Evolutionary conservation across 2,888 invertebrate species (phyloP).

Genomic region (Philaethria dido): DNA sequence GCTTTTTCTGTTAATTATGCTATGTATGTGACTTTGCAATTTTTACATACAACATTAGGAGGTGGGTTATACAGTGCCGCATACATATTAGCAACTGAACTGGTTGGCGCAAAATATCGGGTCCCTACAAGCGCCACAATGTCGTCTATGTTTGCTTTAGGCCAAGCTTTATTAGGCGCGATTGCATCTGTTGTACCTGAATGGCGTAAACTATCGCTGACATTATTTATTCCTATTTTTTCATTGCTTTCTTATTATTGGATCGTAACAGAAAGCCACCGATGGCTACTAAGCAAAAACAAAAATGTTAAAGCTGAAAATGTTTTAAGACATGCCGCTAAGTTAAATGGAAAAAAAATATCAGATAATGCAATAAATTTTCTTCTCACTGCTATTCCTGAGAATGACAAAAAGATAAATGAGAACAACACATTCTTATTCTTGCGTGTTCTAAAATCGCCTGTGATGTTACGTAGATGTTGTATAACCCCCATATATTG

Average conservation of each 20-base stretch:
- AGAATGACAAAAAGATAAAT: conserved; percentile 50
- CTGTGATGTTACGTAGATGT: conserved; percentile 82
- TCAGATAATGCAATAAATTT: conserved; percentile 72
- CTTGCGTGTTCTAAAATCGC: conserved; percentile 78
- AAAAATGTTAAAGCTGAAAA: conserved; percentile 84
- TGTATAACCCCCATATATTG: conserved; percentile 89
- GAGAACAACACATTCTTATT: conserved; percentile 54
- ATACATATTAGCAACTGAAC: conserved; percentile 87
- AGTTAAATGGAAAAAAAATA: conserved; percentile 83
- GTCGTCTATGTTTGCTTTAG: conserved; percentile 88
- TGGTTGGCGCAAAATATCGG: conserved; percentile 89
- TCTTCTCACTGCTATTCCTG: conserved; percentile 62
- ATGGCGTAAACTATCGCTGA: conserved; percentile 87
- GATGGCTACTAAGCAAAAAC: conserved; percentile 90
- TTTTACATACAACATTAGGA: conserved; percentile 71
- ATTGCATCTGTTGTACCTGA: conserved; percentile 87
- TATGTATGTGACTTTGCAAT: conserved; percentile 71
- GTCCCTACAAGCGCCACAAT: conserved; percentile 88
- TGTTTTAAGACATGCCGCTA: conserved; percentile 84
- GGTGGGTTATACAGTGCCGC: conserved; percentile 73
- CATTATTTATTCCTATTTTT: conserved; percentile 87
- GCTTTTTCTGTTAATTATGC: conserved; percentile 74
- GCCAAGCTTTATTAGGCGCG: conserved; percentile 87
- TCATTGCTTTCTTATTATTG: conserved; percentile 86
- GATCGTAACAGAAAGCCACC: conserved; percentile 88